Evolutionary conservation across 2,888 invertebrate species (phyloP), one percentile per base, ranked within the genome.

Genomic region (Hydroisotoma schaefferi): DNA sequence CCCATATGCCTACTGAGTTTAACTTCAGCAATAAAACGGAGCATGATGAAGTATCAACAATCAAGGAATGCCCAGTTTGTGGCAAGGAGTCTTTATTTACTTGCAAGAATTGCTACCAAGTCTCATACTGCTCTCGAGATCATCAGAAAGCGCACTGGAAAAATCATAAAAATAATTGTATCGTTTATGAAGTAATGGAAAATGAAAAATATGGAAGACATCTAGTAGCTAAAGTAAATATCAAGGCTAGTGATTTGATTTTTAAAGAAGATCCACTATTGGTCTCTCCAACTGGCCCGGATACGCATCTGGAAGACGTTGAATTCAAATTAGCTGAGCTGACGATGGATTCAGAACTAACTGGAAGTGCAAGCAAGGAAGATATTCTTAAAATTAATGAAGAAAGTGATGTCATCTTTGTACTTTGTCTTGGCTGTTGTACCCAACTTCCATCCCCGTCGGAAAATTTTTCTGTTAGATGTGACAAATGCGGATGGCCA

Each of bases 131-230:
- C 28, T 43, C 26, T 18, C 18, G 57, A 43, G 51, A 57, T 2
- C 57, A 57, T 40, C 57, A 57, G 27, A 26, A 29, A 20, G 25
- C 6, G 3, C 43, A 57, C 27, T 57, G 57, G 57, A 57, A 51
- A 43, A 28, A 15, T 23, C 57, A 57, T n/a, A 38, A 44, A 1
- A 40, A 40, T 2, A 22, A 46, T 51, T 57, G 57, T 44, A 18
- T 27, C 6, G 25, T 43, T 6, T 38, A 40, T 29, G 57, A 57
- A 51, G 26, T 57, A 1, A 33, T 22, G n/a, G 20, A 18, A 8
- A 27, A 51, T 40, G 20, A 37, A 2, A 15, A 3, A 18, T 18
- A 23, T 22, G 57, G 51, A 2, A 20, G 27, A 6, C 20, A 15
- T 20, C 5, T 57, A 12, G 40, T 49, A 10, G 57, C 57, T 1